Conservation (phyloP, 37 sponge, comb jelly and placozoan species). For the Chondrosia reniformis region DNA sequence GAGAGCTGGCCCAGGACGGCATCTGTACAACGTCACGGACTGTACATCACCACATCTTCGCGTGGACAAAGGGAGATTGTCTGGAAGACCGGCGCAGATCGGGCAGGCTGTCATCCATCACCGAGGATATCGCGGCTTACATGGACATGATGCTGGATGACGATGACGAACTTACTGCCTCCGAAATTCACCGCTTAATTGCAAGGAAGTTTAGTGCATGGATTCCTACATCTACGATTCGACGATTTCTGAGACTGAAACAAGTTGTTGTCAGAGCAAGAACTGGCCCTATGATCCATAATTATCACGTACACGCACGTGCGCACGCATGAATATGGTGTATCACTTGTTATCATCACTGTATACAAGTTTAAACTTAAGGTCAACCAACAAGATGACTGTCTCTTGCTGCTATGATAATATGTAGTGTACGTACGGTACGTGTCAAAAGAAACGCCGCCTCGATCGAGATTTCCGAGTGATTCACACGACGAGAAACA, state of each 20-base stretch:
- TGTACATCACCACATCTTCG: background rate
- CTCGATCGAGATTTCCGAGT: no score
- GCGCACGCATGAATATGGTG: no score
- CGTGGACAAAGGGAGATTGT: background rate
- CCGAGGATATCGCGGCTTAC: background rate
- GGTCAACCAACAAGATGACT: no score
- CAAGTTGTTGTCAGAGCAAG: conserved; percentile 1
- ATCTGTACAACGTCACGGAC: background rate
- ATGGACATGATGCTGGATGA: conserved; percentile 2
- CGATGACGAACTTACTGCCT: conserved; percentile 4
- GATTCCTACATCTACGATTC: background rate
- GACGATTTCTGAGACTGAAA: conserved; percentile 1
- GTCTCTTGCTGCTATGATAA: no score
- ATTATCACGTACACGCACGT: no score
- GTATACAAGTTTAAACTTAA: no score
- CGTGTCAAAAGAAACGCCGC: no score
- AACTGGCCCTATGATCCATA: background rate
- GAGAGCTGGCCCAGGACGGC: background rate
- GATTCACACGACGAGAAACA: no score
- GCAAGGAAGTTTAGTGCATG: background rate
- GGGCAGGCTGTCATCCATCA: background rate
- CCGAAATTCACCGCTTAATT: background rate
- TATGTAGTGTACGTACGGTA: no score
- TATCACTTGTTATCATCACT: no score
- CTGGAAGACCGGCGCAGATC: background rate